Conservation (phyloP, 2,113 vertebrate genomes). For the Misgurnus anguillicaudatus region DNA sequence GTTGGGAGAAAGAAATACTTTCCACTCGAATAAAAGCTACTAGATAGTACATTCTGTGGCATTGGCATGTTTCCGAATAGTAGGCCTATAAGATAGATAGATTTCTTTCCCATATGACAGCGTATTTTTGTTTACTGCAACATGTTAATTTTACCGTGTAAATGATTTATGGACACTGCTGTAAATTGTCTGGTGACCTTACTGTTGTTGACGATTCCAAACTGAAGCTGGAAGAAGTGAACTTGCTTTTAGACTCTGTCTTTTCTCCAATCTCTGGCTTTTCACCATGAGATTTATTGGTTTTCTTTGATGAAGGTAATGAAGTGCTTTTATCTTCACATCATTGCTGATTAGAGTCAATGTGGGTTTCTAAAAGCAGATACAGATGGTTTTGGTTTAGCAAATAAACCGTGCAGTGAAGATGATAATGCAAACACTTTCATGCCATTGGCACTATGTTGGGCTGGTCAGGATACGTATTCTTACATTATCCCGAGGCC, state of each 20-base stretch:
- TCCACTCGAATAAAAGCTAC: background rate
- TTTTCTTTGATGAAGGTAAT: slow-evolving; percentile 32
- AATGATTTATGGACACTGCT: background rate
- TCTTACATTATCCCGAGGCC: no score
- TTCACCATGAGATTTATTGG: slow-evolving; percentile 2
- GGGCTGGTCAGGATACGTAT: no score
- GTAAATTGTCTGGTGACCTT: slow-evolving; percentile 45
- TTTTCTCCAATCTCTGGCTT: background rate
- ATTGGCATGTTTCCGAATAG: slow-evolving; percentile 12
- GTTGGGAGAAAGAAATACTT: background rate
- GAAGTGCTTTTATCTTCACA: slow-evolving; percentile 10
- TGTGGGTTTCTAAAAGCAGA: background rate
- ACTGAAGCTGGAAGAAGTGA: background rate
- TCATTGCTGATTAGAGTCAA: background rate
- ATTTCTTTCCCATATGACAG: slow-evolving; percentile 50
- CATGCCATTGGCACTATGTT: no score
- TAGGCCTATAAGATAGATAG: slow-evolving; percentile 43
- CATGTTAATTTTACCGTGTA: slow-evolving; percentile 51
- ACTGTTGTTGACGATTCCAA: slow-evolving; percentile 42
- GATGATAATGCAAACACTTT: no score
- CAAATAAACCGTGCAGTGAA: background rate
- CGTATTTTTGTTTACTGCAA: slow-evolving; percentile 45
- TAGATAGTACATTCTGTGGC: slow-evolving; percentile 27
- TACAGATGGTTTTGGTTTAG: background rate
- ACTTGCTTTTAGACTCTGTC: background rate